Evolutionary conservation across 2,113 vertebrate genomes (phyloP).

Genomic region (Microtus richardsoni): DNA sequence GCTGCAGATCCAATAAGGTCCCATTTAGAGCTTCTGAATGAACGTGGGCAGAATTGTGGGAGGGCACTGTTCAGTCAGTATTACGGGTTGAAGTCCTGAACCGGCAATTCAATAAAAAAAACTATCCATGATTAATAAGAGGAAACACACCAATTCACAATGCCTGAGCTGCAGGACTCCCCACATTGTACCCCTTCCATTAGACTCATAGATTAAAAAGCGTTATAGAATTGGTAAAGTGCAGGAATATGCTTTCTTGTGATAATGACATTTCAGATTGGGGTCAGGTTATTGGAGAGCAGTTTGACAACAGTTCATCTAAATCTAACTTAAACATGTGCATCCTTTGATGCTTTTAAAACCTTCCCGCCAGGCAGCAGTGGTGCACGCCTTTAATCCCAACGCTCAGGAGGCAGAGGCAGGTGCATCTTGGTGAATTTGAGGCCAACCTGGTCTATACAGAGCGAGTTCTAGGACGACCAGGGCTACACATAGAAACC

Average conservation of each 20-base stretch:
- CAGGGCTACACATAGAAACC: too few relatives aligned
- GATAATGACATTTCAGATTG: neutral
- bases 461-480: too few relatives aligned
- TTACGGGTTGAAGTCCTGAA: neutral
- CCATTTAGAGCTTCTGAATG: neutral
- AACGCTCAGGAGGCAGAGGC: too few relatives aligned
- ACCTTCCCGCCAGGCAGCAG: neutral
- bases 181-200: neutral
- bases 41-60: neutral
- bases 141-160: neutral
- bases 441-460: too few relatives aligned
- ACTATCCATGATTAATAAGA: neutral
- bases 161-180: neutral
- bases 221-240: neutral
- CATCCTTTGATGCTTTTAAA: neutral
- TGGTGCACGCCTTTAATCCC: too few relatives aligned
- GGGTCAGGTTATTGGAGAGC: neutral
- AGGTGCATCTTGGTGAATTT: too few relatives aligned
- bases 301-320: neutral
- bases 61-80: neutral
- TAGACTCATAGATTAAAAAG: neutral
- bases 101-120: neutral
- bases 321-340: neutral
- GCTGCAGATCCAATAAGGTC: neutral
- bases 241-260: too few relatives aligned